Conservation (phyloP, 2,888 invertebrate species). For the Metopia argyrocephala region DNA sequence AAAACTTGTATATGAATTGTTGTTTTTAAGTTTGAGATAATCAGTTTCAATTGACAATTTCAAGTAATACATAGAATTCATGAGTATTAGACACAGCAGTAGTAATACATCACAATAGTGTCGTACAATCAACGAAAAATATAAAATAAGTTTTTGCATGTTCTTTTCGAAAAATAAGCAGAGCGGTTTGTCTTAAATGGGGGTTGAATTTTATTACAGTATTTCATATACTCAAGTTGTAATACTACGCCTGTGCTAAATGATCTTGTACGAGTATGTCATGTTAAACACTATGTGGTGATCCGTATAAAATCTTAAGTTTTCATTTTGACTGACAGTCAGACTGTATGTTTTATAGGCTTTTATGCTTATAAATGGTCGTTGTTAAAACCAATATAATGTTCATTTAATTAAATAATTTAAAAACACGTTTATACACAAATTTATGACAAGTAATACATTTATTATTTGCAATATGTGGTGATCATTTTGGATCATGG, state of each 20-base stretch:
- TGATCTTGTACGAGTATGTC: slow-evolving; percentile 1
- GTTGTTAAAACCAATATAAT: slow-evolving; percentile 44
- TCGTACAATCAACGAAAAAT: too few relatives aligned
- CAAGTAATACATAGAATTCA: slow-evolving; percentile 38
- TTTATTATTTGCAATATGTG: neutral
- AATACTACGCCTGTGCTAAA: neutral
- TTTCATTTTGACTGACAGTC: neutral
- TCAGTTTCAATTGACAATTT: slow-evolving; percentile 63
- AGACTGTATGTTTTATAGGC: neutral
- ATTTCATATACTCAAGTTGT: too few relatives aligned
- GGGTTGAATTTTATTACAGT: too few relatives aligned
- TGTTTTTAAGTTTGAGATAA: slow-evolving; percentile 51
- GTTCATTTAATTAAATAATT: slow-evolving; percentile 62
- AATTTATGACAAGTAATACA: slow-evolving; percentile 42
- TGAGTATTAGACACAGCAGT: slow-evolving; percentile 31
- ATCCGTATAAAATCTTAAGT: slow-evolving; percentile 8
- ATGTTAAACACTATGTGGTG: neutral
- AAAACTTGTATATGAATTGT: neutral
- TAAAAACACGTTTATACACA: slow-evolving; percentile 48
- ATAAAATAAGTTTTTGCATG: too few relatives aligned
- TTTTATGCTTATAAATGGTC: neutral
- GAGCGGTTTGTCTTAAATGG: too few relatives aligned
- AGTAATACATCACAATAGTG: neutral
- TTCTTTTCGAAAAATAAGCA: too few relatives aligned
- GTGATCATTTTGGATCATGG: neutral